Percentiles rank a stretch among this genome's conserved stretches.
Conservation (phyloP, 2,113 vertebrate genomes). For the Cavia aperea region DNA sequence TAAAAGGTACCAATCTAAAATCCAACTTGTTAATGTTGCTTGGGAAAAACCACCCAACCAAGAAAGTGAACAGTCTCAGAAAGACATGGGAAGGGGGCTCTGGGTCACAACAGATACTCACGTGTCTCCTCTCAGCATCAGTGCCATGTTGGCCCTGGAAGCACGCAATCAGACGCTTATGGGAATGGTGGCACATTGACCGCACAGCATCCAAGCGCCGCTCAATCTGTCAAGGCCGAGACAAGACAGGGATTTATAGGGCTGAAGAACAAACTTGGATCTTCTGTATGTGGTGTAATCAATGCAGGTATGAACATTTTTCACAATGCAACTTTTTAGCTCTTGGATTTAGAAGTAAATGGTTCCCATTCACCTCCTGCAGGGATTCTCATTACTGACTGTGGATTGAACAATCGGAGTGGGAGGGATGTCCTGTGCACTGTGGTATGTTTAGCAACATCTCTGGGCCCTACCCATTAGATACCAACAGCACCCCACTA, state of each 20-base stretch:
- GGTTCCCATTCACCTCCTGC: not conserved
- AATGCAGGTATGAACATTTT: not conserved
- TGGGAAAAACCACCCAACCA: not conserved
- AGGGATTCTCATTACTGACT: not conserved
- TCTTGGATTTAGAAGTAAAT: not conserved
- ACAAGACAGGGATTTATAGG: conserved; percentile 45
- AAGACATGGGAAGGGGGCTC: not conserved
- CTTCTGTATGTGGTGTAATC: not conserved
- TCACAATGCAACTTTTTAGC: not conserved
- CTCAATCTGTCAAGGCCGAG: conserved; percentile 82
- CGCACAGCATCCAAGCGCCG: conserved; percentile 92
- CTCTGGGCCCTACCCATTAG: not conserved
- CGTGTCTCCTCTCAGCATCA: conserved; percentile 91
- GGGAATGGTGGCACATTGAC: conserved; percentile 91
- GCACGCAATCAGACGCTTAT: conserved; percentile 88
- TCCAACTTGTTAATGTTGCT: not conserved
- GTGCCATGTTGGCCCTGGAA: conserved; percentile 95
- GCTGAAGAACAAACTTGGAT: conserved; percentile 18
- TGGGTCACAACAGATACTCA: conserved; percentile 71
- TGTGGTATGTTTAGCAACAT: not conserved
- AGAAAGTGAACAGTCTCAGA: not conserved
- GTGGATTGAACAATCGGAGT: not conserved
- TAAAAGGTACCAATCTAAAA: fast-evolving
- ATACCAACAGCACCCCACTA: not conserved
- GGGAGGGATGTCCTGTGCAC: not conserved